These are phyloP conservation scores for Conus canariensis DNA, from an alignment of 2,888 invertebrate genomes.

Conservation along the genomic window DNA sequence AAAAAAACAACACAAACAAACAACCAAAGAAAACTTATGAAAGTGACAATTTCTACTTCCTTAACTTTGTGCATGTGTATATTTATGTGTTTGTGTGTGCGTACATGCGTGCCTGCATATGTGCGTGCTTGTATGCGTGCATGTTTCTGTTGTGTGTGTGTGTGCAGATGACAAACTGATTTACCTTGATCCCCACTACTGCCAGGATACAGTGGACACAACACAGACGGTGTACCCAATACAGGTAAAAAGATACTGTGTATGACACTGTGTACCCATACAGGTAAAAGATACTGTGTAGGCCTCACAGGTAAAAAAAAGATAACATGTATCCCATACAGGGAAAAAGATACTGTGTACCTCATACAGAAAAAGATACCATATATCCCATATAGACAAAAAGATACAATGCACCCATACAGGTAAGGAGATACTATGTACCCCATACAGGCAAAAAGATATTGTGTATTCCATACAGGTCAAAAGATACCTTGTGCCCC, in stretches of 20 bases:
- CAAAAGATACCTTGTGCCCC: no score
- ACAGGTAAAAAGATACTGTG: slow-evolving; percentile 60
- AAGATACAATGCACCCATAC: slow-evolving; percentile 77
- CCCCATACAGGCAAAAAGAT: slow-evolving; percentile 79
- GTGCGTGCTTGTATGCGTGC: neutral
- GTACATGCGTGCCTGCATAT: neutral
- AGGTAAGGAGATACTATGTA: slow-evolving; percentile 80
- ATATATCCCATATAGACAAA: slow-evolving; percentile 82
- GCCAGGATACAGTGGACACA: slow-evolving; percentile 93
- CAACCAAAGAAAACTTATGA: neutral
- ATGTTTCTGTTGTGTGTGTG: neutral
- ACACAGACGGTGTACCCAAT: slow-evolving; percentile 87
- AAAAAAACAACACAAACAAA: no score
- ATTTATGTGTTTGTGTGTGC: neutral
- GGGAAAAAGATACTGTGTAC: slow-evolving; percentile 80
- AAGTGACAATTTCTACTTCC: no score
- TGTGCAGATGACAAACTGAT: slow-evolving; percentile 90
- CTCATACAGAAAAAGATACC: slow-evolving; percentile 77
- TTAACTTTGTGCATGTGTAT: no score
- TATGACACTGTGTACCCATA: no score
- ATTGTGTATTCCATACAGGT: no score
- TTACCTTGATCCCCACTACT: slow-evolving; percentile 95
- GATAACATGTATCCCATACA: slow-evolving; percentile 84
- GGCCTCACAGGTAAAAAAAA: no score
- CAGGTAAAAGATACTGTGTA: no score